A percentile compares a stretch with the other conserved stretches of the same genome.
These are phyloP conservation scores for Branchinecta lynchi DNA, from an alignment of 1,140 invertebrate genomes.

Conservation along the genomic window DNA sequence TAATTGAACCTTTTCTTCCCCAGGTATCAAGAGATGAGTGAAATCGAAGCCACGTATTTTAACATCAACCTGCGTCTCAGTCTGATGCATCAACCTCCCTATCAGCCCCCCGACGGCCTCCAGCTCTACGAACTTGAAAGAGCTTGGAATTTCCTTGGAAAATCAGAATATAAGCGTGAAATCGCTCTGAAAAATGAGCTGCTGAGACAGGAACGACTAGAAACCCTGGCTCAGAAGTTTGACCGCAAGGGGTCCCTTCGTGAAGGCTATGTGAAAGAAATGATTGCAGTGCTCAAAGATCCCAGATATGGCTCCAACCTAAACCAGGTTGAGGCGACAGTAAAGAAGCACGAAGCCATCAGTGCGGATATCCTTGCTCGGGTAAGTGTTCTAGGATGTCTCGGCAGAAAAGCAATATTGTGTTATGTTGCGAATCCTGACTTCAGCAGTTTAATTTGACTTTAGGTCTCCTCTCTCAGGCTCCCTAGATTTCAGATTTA, in stretches of 20 bases:
- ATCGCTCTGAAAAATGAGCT: slow-evolving; percentile 80
- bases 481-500: no score
- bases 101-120: slow-evolving; percentile 71
- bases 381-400: slow-evolving; percentile 30
- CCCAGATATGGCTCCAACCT: slow-evolving; percentile 77
- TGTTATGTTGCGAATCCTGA: slow-evolving; percentile 9
- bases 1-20: slow-evolving; percentile 18
- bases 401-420: no score
- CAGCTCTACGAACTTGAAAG: slow-evolving; percentile 80
- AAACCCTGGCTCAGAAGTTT: slow-evolving; percentile 91
- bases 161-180: slow-evolving; percentile 85
- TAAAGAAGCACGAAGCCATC: slow-evolving; percentile 97
- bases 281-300: slow-evolving; percentile 89
- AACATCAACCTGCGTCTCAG: slow-evolving; percentile 92
- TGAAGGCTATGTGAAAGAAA: slow-evolving; percentile 90
- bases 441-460: background rate
- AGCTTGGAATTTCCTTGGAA: slow-evolving; percentile 81
- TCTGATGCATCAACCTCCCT: slow-evolving; percentile 74
- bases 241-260: slow-evolving; percentile 81
- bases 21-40: slow-evolving; percentile 85
- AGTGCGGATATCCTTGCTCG: slow-evolving; percentile 85
- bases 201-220: slow-evolving; percentile 76
- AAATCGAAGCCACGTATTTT: slow-evolving; percentile 92
- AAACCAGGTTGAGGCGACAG: slow-evolving; percentile 83
- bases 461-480: no score